Evolutionary conservation across 2,113 vertebrate genomes (phyloP), one percentile per base, ranked within the genome.

Genomic region (Microtus oregoni): DNA sequence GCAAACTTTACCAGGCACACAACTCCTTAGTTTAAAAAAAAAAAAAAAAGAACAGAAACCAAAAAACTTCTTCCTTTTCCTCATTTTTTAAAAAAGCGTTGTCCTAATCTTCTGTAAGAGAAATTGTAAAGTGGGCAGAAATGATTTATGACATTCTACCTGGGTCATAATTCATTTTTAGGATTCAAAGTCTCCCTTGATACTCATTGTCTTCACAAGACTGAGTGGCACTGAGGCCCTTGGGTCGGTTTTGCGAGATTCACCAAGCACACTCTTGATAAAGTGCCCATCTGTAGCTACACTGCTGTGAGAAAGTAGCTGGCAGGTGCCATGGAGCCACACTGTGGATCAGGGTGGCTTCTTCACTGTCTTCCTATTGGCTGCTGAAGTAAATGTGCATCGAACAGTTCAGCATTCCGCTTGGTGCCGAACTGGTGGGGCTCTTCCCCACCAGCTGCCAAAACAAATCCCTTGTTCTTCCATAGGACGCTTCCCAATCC

Each of bases 1-100:
- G 76, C 76, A 65, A 86, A 75, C 65, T 47, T 79, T 63, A 44
- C 63, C 63, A 68, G 90, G 85, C 89, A 96, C 88, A 94, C 78
- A 90, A 91, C 93, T n/a, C 93, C 70, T 63, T 4, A 67, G 73
- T 75, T 19, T 82, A n/a, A n/a, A n/a, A 55, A 55, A 55, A 14
- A 14, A 55, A n/a, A n/a, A n/a, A n/a, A 52, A 55, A 41, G 3
- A 41, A 52, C 13, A 14, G 3, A 58, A 58, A 58, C 17, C 17
- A 19, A 93, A 65, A 50, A 32, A 2, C 11, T 19, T 61, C 55
- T 28, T 61, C n/a, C 13, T 61, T 63, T 83, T 83, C n/a, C 44
- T 68, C 41, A 88, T 86, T n/a, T n/a, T n/a, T 50, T 41, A 88
- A 89, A 89, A 88, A 89, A 89, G 4, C 70, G 85, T 92, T 35